Base-by-base conservation (phyloP, 2,113 vertebrate genomes). In the Antidorcas marsupialis region DNA sequence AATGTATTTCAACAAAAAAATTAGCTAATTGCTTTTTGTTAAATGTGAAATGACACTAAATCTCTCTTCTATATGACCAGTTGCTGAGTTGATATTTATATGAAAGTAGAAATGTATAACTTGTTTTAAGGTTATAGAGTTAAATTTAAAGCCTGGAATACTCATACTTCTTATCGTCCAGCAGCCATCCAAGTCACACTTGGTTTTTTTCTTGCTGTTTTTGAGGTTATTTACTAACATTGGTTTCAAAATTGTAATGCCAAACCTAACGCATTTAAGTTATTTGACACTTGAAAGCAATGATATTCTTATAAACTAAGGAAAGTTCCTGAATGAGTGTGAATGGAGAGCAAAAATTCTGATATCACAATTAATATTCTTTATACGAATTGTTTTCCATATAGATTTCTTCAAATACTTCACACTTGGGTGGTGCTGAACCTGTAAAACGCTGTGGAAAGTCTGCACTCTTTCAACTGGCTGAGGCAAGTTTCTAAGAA, bases 391-490 rank as follows among this genome's bases (percentile, higher is more conserved):
- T 97, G 25, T 98, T 98, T 98, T 93, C 97, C 95, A 98, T 92
- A 59, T 95, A 99, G 99, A 99, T 99, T 96, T 99, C 99, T 97
- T 99, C 99, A 96, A 99, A 99, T 97, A 99, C 99, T 94, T 99
- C 98, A 45, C 98, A 99, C 67, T 97, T 99, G 98, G 99, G 98
- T 97, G 98, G 98, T 96, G 98, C 99, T 13, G 99, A 99, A 89
- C 97, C 99, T 67, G 97, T 99, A 96, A 99, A 99, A 97, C 99
- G 98, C 98, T 99, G 98, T 98, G 99, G 99, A 95, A 99, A 99
- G 97, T 99, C 99, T 43, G 99, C 99, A 88, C 98, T 99, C 96
- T 99, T 99, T 98, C 99, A 99, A 84, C 97, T 99, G 97, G 99
- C 99, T 96, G 99, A 99, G 99, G 99, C 99, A 99, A 94, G 98